Evolutionary conservation across 2,113 vertebrate genomes (phyloP), one percentile per base, ranked within the genome.

Genomic region (Cynoglossus semilaevis): DNA sequence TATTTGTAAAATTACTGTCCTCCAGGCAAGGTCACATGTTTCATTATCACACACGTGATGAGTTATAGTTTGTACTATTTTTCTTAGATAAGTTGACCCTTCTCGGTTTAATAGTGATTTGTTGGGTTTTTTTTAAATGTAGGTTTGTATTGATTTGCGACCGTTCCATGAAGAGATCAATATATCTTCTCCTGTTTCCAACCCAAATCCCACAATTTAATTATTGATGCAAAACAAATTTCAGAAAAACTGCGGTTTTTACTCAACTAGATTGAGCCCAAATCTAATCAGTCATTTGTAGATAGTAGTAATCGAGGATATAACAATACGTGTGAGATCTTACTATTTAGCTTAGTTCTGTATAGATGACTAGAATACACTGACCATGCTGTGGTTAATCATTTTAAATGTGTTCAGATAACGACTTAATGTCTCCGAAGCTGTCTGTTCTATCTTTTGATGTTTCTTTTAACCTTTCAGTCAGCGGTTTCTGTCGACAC

Each of bases 1-100:
- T 51, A 52, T 68, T 57, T 61, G 61, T 53, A 22, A 58, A 74
- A 72, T 76, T 59, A 56, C 35, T 49, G 51, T 63, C 64, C 78
- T 14, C 9, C n/a, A 47, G 49, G 64, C 38, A 14, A 52, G 59
- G 35, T 51, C 68, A 38, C 12, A 0, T 12, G 15, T 13, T 18
- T 7, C 10, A 6, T 50, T 63, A 48, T 50, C 46, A 56, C 19
- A 13, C 46, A 40, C 35, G 16, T 1, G 48, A 19, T 13, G 18
- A 15, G 29, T 15, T 2, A n/a, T 14, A 9, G 35, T 58, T 18
- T 61, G 15, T 12, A 7, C n/a, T n/a, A n/a, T n/a, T n/a, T n/a
- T n/a, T 34, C 7, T 45, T 43, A 7, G 34, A 35, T 9, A 1
- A 18, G 15, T 14, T 14, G 11, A n/a, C n/a, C 8, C 44, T 40